Base-by-base conservation (phyloP, 2,113 vertebrate genomes). In the Arothron firmamentum region DNA sequence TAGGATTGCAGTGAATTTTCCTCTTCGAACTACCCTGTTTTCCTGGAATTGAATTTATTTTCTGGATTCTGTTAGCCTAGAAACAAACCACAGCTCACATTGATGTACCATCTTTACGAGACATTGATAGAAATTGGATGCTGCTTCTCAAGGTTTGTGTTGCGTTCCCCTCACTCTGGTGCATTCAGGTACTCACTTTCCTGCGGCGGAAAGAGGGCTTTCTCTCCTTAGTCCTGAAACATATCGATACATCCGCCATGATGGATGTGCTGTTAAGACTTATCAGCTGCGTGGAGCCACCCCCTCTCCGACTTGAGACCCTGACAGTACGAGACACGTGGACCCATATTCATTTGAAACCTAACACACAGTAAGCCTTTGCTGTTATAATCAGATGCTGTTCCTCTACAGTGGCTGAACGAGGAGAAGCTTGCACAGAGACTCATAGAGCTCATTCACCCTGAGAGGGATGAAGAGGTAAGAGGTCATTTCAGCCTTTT, bases 181-280 rank as follows among this genome's bases (percentile, higher is more conserved):
- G 31, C 68, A 71, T 54, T 21, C 56, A 98, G 95, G 94, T 98
- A 80, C 92, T 97, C 7, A 74, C 78, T 0, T 98, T 98, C 79
- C 50, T 98, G 84, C 93, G 92, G 81, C 92, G 86, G 74, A 98
- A 97, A 72, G 93, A 93, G 50, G 86, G 84, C 43, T 98, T 97
- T 48, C 87, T 96, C 52, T 89, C 90, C 72, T 86, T 95, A 85
- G 93, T 97, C 67, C 87, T 98, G 51, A 93, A 93, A 86, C 96
- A 98, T 73, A 93, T 98, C 0, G 93, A 96, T 66, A 95, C 95
- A 0, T 98, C 96, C 0, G 96, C 96, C 38, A 97, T 98, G 94
- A 97, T 97, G 95, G 96, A 98, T 84, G 90, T 98, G 38, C 90
- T 98, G 20, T 88, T 98, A 19, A 94, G 95, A 16, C 93, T 98